phyloP scores from a whole-genome alignment of 2,797 vertebrate species.

The Phalloptychus januarius region DNA sequence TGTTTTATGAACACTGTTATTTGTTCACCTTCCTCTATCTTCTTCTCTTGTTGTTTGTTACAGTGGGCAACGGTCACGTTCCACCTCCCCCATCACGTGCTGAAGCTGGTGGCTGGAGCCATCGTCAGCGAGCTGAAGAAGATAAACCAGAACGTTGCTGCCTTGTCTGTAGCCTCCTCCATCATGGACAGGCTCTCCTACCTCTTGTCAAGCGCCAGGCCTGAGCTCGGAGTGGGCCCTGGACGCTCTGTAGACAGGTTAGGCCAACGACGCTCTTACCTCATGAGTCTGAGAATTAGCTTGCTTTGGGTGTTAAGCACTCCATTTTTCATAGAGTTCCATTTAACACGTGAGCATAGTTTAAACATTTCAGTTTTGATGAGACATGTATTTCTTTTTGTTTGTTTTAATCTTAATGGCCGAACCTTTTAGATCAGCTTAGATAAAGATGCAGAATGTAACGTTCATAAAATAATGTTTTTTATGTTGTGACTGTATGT shows the following conservation, averaged over 20 bases:
- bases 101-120: constrained; percentile 93
- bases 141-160: constrained; percentile 98
- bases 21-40: not conserved
- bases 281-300: not conserved
- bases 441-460: not conserved
- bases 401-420: not conserved
- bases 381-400: not conserved
- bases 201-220: constrained; percentile 96
- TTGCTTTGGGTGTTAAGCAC: not conserved
- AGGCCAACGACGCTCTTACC: constrained; percentile 15
- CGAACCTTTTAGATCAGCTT: not conserved
- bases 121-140: constrained; percentile 99
- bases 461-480: too few relatives aligned
- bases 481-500: too few relatives aligned
- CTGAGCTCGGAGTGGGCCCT: constrained; percentile 95
- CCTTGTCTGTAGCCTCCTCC: constrained; percentile 98
- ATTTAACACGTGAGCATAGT: not conserved
- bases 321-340: not conserved
- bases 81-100: constrained; percentile 95
- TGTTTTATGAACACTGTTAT: not conserved
- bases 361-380: not conserved
- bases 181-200: constrained; percentile 99
- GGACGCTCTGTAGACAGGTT: constrained; percentile 98
- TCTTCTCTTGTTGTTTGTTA: constrained; percentile 1
- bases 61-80: constrained; percentile 99